phyloP scores from a whole-genome alignment of 2,888 invertebrate species.

The Rotaria socialis region DNA sequence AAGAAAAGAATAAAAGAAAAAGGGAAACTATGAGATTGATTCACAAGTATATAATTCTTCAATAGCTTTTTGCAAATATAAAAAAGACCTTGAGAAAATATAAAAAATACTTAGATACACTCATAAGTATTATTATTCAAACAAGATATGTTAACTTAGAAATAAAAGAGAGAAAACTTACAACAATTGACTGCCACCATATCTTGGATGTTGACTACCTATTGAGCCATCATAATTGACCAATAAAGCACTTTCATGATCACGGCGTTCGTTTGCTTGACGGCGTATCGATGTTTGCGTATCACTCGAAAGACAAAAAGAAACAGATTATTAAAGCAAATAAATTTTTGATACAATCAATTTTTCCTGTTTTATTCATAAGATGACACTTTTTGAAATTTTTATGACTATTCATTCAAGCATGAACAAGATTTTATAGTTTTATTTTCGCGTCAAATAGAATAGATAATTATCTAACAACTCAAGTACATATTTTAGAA shows the following conservation, averaged over 20 bases:
- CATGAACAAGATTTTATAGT: too few species aligned
- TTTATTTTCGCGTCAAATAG: too few species aligned
- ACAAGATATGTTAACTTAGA: too few species aligned
- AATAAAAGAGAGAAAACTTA: neutral
- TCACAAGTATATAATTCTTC: neutral
- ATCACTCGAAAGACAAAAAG: neutral
- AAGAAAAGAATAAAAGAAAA: neutral
- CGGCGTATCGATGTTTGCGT: neutral
- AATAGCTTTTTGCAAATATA: neutral
- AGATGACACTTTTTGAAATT: neutral
- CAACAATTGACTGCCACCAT: neutral
- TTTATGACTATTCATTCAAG: neutral
- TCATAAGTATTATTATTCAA: too few species aligned
- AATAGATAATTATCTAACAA: too few species aligned
- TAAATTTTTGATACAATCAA: neutral
- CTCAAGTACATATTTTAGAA: too few species aligned
- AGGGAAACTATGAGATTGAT: neutral
- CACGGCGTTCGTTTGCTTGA: slow-evolving; percentile 31
- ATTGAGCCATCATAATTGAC: slow-evolving; percentile 28
- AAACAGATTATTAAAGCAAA: neutral
- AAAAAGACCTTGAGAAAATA: neutral
- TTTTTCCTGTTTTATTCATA: neutral
- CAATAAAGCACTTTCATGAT: slow-evolving; percentile 17
- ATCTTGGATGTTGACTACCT: neutral
- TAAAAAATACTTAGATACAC: neutral